Conservation (phyloP, 1,140 invertebrate species). For the Orchestia grillus region DNA sequence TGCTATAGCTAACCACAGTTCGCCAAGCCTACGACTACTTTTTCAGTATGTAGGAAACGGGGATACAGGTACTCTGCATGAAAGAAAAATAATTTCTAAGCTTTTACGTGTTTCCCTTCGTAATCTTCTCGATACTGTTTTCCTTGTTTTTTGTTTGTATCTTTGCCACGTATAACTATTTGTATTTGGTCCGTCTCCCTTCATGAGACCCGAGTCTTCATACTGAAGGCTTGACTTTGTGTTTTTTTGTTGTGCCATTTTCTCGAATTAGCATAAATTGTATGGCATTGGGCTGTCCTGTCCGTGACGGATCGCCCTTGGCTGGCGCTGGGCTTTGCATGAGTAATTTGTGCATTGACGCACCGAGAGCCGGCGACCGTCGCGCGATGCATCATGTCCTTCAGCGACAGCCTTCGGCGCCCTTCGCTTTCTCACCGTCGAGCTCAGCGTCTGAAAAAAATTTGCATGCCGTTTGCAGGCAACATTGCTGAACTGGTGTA, state of each 20-base stretch:
- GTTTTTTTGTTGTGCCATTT: not conserved
- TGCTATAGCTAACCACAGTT: not conserved
- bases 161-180: not conserved
- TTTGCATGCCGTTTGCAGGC: not conserved
- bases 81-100: not conserved
- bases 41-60: not conserved
- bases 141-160: not conserved
- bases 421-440: not conserved
- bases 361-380: no score
- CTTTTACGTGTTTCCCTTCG: not conserved
- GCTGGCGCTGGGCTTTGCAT: not conserved
- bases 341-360: not conserved
- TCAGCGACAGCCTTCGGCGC: not conserved
- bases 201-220: not conserved
- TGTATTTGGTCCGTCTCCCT: not conserved
- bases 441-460: not conserved
- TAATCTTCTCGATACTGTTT: not conserved
- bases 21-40: not conserved
- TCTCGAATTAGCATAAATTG: not conserved
- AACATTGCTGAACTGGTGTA: not conserved
- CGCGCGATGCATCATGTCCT: not conserved
- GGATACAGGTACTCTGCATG: not conserved
- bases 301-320: not conserved
- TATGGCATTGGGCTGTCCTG: not conserved
- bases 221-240: not conserved